A percentile compares a stretch with the other conserved stretches of the same genome.
Evolutionary conservation across 2,888 invertebrate species (phyloP).

Genomic region (Corbicula japonica): DNA sequence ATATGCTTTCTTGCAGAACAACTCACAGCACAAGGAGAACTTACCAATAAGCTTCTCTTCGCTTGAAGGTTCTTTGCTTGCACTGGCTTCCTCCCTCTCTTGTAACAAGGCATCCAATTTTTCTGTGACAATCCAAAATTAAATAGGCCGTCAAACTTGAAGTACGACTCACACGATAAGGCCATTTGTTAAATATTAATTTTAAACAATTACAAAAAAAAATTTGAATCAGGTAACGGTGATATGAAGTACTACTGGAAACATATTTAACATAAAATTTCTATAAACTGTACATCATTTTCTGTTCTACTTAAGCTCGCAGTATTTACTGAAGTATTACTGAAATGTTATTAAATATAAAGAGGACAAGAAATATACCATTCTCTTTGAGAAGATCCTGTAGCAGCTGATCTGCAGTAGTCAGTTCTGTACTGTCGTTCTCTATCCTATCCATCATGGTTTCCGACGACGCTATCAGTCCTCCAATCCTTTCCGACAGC

Average conservation of each 20-base stretch:
- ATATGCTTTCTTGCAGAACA: background rate
- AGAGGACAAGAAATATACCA: too few relatives aligned
- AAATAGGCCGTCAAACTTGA: too few relatives aligned
- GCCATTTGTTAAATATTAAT: too few relatives aligned
- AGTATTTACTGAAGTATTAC: background rate
- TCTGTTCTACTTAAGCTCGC: too few relatives aligned
- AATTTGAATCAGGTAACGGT: too few relatives aligned
- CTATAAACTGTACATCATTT: too few relatives aligned
- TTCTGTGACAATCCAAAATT: slow-evolving; percentile 29
- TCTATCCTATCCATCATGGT: slow-evolving; percentile 19
- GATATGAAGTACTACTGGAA: too few relatives aligned
- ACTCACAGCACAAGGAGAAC: background rate
- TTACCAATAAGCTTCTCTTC: slow-evolving; percentile 53
- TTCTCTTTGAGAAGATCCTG: slow-evolving; percentile 58
- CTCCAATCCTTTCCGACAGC: slow-evolving; percentile 20
- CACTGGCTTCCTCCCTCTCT: slow-evolving; percentile 20
- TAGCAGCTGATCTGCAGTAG: slow-evolving; percentile 17
- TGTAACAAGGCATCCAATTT: slow-evolving; percentile 35
- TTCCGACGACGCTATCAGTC: slow-evolving; percentile 20
- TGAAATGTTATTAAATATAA: too few relatives aligned
- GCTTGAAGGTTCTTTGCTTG: slow-evolving; percentile 37
- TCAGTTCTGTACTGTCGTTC: slow-evolving; percentile 22
- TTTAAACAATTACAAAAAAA: too few relatives aligned
- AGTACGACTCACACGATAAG: too few relatives aligned
- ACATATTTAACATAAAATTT: too few relatives aligned